Evolutionary conservation across 2,888 invertebrate genomes (phyloP).

Genomic region (Agrenia bidenticulata): DNA sequence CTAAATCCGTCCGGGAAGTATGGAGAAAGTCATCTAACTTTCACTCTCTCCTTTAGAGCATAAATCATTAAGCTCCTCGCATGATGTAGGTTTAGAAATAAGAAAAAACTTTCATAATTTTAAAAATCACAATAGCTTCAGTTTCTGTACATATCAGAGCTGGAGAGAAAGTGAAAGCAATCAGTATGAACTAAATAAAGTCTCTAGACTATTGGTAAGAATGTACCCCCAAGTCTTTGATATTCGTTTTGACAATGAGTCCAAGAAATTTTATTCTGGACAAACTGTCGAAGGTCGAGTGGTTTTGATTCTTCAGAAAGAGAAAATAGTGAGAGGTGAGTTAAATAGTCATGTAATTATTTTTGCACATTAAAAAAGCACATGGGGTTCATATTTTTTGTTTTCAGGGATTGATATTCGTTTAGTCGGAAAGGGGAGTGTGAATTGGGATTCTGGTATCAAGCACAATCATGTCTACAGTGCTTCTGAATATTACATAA

Average conservation of each 20-base stretch:
- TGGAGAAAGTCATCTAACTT: neutral
- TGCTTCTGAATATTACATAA: slow-evolving; percentile 28
- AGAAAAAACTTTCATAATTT: too few relatives aligned
- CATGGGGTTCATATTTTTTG: neutral
- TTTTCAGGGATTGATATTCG: slow-evolving; percentile 32
- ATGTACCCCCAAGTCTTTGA: slow-evolving; percentile 41
- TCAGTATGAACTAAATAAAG: too few relatives aligned
- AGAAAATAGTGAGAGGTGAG: slow-evolving; percentile 37
- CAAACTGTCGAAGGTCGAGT: slow-evolving; percentile 35
- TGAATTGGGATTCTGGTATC: slow-evolving; percentile 35
- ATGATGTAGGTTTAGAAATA: too few relatives aligned
- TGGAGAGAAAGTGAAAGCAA: too few relatives aligned
- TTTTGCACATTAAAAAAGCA: neutral
- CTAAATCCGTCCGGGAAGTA: neutral
- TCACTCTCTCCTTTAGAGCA: slow-evolving; percentile 1
- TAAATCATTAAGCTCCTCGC: too few relatives aligned
- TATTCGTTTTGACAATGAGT: slow-evolving; percentile 32
- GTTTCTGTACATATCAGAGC: too few relatives aligned
- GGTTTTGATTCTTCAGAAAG: slow-evolving; percentile 27
- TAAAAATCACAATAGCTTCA: too few relatives aligned
- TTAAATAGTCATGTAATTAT: neutral
- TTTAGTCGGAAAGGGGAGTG: slow-evolving; percentile 30
- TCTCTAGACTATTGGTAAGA: neutral
- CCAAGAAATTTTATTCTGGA: slow-evolving; percentile 29
- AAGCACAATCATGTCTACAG: slow-evolving; percentile 32